Evolutionary conservation across 2,888 invertebrate genomes (phyloP).

Genomic region (Apoderus coryli): DNA sequence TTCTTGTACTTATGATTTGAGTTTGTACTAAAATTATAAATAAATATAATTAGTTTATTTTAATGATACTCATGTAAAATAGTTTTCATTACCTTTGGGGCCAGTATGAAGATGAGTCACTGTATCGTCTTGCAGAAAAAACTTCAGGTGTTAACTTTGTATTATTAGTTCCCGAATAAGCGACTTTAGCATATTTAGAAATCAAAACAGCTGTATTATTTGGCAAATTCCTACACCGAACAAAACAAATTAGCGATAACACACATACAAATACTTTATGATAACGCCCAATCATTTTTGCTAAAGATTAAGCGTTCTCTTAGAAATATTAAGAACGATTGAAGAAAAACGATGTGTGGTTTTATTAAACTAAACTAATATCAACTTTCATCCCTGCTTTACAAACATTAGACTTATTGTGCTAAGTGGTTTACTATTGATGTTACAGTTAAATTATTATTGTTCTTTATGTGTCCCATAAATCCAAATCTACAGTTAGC

Average conservation of each 20-base stretch:
- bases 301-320: too few species aligned
- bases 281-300: too few species aligned
- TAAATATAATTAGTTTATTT: too few species aligned
- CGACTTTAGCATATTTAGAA: constrained; percentile 30
- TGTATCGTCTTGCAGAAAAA: constrained; percentile 21
- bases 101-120: constrained; percentile 25
- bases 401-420: constrained; percentile 23
- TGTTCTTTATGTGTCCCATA: constrained; percentile 18
- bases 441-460: constrained; percentile 26
- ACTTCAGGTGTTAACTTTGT: constrained; percentile 11
- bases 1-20: constrained; percentile 25
- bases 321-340: too few species aligned
- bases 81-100: constrained; percentile 25
- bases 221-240: constrained; percentile 18
- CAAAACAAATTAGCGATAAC: constrained; percentile 12
- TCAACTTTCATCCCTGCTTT: constrained; percentile 19
- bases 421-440: constrained; percentile 25
- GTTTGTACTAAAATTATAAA: too few species aligned
- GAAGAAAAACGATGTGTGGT: too few species aligned
- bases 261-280: too few species aligned
- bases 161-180: constrained; percentile 24
- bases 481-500: constrained; percentile 9
- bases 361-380: too few species aligned
- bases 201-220: constrained; percentile 21
- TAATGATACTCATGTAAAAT: too few species aligned